phyloP scores from a whole-genome alignment of 2,113 vertebrate genomes.

The Phaethon lepturus region DNA sequence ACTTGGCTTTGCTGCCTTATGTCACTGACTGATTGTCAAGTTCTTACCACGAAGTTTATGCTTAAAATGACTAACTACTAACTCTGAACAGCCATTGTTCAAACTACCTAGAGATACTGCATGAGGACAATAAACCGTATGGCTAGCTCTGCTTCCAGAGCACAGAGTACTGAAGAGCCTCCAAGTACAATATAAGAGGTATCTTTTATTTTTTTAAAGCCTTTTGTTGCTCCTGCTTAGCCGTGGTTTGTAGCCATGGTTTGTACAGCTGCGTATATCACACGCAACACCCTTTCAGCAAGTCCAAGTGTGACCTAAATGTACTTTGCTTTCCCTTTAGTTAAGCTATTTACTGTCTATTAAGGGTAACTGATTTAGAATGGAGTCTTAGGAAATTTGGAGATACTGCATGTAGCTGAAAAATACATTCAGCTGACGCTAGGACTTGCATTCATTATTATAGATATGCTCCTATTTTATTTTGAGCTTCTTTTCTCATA shows the following conservation, averaged over 20 bases:
- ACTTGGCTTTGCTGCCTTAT: neutral
- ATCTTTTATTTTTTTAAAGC: neutral
- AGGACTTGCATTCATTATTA: neutral
- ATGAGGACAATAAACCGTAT: fast-evolving
- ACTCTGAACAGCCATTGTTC: neutral
- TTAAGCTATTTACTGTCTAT: neutral
- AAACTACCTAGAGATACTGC: neutral
- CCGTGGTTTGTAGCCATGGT: neutral
- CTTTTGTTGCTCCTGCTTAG: neutral
- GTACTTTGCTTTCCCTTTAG: neutral
- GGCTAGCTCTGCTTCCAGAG: neutral
- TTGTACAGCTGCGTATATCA: no score
- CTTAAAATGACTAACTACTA: neutral
- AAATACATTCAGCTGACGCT: neutral
- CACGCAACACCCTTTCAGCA: neutral
- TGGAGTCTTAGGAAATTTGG: neutral
- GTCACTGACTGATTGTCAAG: neutral
- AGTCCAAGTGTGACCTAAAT: neutral
- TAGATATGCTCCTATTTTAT: neutral
- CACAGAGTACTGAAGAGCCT: neutral
- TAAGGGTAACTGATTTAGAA: neutral
- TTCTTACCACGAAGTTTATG: neutral
- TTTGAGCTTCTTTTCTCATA: neutral
- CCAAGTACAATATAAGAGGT: neutral
- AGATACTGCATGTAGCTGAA: neutral